These are phyloP conservation scores for Habroteleia sp. DNA, from an alignment of 2,888 invertebrate genomes.

Conservation along the genomic window DNA sequence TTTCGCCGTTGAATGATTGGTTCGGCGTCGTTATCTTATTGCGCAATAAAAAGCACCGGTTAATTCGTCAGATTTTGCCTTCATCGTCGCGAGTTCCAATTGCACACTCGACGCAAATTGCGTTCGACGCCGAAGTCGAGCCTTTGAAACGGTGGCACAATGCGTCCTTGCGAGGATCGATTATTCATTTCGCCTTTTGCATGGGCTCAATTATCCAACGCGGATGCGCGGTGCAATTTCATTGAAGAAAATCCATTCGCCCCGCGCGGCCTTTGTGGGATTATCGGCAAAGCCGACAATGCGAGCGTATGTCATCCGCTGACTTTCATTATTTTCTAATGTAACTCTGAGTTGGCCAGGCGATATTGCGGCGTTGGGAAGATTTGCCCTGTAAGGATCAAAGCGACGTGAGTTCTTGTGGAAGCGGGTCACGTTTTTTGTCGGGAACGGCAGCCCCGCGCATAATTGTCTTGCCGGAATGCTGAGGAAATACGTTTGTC, in stretches of 20 bases:
- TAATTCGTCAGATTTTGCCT: conserved; percentile 4
- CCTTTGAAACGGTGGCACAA: conserved; percentile 23
- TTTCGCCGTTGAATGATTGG: conserved; percentile 3
- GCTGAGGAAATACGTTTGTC: conserved; percentile 59
- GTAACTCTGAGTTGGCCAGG: conserved; percentile 51
- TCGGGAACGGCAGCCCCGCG: conserved; percentile 43
- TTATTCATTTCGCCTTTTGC: conserved; percentile 50
- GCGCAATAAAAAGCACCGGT: conserved; percentile 7
- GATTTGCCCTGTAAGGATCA: conserved; percentile 58
- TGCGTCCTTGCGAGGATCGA: conserved; percentile 29
- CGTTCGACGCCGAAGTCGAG: conserved; percentile 12
- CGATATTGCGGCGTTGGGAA: conserved; percentile 51
- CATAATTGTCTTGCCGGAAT: conserved; percentile 66
- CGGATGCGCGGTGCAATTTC: conserved; percentile 45
- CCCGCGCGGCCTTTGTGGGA: conserved; percentile 46
- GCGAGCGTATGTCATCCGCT: conserved; percentile 56
- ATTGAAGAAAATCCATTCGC: conserved; percentile 46
- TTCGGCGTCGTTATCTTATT: conserved; percentile 4
- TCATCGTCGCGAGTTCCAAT: not conserved
- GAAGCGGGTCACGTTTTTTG: conserved; percentile 67
- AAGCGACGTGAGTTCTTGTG: conserved; percentile 63
- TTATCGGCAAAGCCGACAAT: conserved; percentile 58
- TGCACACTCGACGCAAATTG: conserved; percentile 11
- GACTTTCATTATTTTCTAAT: conserved; percentile 65
- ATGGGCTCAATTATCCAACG: conserved; percentile 46